These are phyloP conservation scores for Philereme vetulata DNA, from an alignment of 2,888 invertebrate genomes.

Conservation along the genomic window DNA sequence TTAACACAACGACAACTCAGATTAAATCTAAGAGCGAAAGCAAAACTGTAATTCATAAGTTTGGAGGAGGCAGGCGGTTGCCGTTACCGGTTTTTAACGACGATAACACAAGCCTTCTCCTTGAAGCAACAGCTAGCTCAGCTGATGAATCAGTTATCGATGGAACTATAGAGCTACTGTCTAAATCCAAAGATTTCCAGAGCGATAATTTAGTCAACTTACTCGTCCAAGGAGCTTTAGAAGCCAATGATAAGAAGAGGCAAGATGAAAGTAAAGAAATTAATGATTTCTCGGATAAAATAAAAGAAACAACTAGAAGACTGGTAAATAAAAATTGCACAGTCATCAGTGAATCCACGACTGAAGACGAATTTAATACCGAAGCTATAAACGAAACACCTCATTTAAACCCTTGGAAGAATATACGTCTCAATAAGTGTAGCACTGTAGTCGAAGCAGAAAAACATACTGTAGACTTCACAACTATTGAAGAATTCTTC, in stretches of 20 bases:
- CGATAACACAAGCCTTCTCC: conserved; percentile 51
- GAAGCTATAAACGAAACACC: conserved; percentile 57
- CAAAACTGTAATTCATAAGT: conserved; percentile 35
- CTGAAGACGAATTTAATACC: conserved; percentile 61
- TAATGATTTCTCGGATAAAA: conserved; percentile 47
- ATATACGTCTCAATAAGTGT: conserved; percentile 28
- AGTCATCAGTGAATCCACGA: conserved; percentile 51
- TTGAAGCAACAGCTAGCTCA: conserved; percentile 57
- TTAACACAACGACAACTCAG: conserved; percentile 7
- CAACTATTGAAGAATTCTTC: conserved; percentile 59
- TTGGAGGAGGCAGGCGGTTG: conserved; percentile 8
- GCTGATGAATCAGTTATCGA: conserved; percentile 58
- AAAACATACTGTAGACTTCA: too few species aligned
- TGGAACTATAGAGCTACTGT: conserved; percentile 55
- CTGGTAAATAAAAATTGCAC: conserved; percentile 36
- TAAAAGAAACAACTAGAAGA: conserved; percentile 28
- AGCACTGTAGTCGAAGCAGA: conserved; percentile 21
- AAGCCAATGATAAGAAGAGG: conserved; percentile 41
- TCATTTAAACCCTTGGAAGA: conserved; percentile 47
- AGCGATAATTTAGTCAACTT: conserved; percentile 58
- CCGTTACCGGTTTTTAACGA: conserved; percentile 46
- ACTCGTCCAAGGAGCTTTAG: conserved; percentile 60
- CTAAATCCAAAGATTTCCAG: conserved; percentile 50
- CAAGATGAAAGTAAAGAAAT: conserved; percentile 45
- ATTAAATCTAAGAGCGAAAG: conserved; percentile 48